Evolutionary conservation across 2,888 invertebrate species (phyloP).

Genomic region (Octodonta nipae): DNA sequence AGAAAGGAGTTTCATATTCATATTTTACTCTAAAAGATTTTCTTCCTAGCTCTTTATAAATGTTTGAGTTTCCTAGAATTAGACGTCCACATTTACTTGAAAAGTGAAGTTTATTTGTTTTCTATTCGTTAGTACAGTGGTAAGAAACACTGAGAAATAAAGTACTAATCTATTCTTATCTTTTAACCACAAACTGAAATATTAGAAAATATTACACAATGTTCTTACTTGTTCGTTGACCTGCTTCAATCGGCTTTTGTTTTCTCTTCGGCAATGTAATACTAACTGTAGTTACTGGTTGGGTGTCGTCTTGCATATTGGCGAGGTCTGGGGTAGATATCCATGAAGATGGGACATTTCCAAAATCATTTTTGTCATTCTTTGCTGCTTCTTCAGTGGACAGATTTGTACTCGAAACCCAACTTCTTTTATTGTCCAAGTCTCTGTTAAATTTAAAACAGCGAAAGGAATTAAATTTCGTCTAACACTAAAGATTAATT

Average conservation of each 20-base stretch:
- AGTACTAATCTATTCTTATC: too few relatives aligned
- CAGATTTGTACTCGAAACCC: conserved; percentile 68
- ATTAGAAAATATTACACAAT: neutral
- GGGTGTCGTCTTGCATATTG: conserved; percentile 45
- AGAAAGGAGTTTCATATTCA: too few relatives aligned
- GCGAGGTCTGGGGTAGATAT: conserved; percentile 72
- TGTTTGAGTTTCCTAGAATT: too few relatives aligned
- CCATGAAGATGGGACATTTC: conserved; percentile 48
- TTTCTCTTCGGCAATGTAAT: conserved; percentile 54
- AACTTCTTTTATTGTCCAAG: conserved; percentile 42
- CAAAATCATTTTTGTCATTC: conserved; percentile 18
- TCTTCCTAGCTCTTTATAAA: too few relatives aligned
- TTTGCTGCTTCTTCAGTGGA: conserved; percentile 22
- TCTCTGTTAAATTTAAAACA: conserved; percentile 11
- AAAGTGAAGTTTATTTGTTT: too few relatives aligned
- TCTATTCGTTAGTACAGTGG: too few relatives aligned
- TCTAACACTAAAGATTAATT: neutral
- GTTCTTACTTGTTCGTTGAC: conserved; percentile 33
- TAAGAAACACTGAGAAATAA: too few relatives aligned
- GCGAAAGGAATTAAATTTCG: conserved; percentile 14
- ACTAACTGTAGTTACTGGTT: conserved; percentile 51
- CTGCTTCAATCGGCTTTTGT: conserved; percentile 47
- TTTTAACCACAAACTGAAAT: neutral
- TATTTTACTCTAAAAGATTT: too few relatives aligned
- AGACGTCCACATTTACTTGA: too few relatives aligned